Base-by-base conservation (phyloP, 2,888 invertebrate species). In the Hemithea aestivaria region DNA sequence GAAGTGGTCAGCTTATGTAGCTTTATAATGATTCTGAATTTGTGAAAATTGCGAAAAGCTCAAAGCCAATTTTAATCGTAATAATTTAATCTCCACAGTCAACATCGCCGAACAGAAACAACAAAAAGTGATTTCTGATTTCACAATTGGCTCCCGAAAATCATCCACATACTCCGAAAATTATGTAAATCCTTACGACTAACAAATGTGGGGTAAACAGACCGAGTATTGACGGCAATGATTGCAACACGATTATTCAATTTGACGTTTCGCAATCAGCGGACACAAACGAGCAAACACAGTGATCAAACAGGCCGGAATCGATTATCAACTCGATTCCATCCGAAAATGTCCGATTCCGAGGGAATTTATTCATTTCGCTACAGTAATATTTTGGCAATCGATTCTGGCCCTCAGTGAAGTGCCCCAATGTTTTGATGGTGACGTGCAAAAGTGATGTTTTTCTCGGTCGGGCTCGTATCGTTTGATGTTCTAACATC, bases 251-350 rank as follows among this genome's bases (percentile, higher is more conserved):
- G 79, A 80, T 84, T 77, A 83, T 82, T 82, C 79, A 79, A 83
- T 83, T 82, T 81, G 75, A 73, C 77, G 73, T 76, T 69, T 79
- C 67, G 78, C 85, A 84, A 85, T 85, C 85, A 84, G 76, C 73
- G 83, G 71, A 70, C 73, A 72, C 79, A 74, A 77, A 72, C 79
- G 74, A 66, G 76, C 79, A 83, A 84, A 84, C 82, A 83, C 51
- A 60, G 63, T 70, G 62, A 65, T 74, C 79, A 82, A 83, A 83
- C 80, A 79, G 62, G 58, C 58, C 68, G 56, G 65, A 73, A 82
- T 80, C 79, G 79, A 81, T 80, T 80, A 82, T 79, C 67, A 67
- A 69, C 61, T 70, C 70, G 68, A 72, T 68, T 71, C 64, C 53
- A 57, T 61, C 58, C 57, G 46, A 47, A 58, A 53, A 59, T 56